Evolutionary conservation across 1,140 invertebrate species (phyloP), one percentile per base, ranked within the genome.

Genomic region (Acromyrmex charruanus): DNA sequence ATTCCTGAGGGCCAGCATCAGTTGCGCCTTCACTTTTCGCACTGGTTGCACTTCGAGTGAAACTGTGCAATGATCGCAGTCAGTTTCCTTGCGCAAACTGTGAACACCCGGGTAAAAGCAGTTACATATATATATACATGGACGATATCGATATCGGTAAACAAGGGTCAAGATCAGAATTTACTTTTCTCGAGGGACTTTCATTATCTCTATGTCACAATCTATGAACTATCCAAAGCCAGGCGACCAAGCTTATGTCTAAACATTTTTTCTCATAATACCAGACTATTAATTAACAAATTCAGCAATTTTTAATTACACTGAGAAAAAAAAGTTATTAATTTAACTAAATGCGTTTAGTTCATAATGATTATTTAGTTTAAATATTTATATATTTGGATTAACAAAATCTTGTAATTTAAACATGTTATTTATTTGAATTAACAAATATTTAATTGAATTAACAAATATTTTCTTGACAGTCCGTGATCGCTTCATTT

Each of bases 71-170:
- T 28, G 21, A 31, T 44, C 39, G 28, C 55, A 53, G 53, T 80
- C 77, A n/a, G 31, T n/a, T 44, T 55, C 14, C 31, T 28, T 58
- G n/a, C 14, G 6, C 51, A n/a, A n/a, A 88, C 31, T 89, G 79
- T 2, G n/a, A 51, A 2, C 69, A 44, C 21, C 6, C 14, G 2
- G n/a, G 10, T 63, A 71, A 79, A 85, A 75, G 58, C 28, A 21
- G 16, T 7, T 21, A 65, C 59, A 53, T 89, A 91, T 91, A 91
- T 91, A 91, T 89, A 90, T 91, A 77, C 6, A 59, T 69, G 14
- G 12, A 9, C 7, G 63, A 61, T 88, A 91, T 84, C 89, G n/a
- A 53, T 28, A 71, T 39, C 39, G 14, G 39, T 14, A 28, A 16
- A 14, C 3, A 12, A 53, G 63, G 82, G 89, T 90, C 90, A 90